These are phyloP conservation scores for Pica pica DNA, from an alignment of 2,113 vertebrate genomes.

Conservation along the genomic window DNA sequence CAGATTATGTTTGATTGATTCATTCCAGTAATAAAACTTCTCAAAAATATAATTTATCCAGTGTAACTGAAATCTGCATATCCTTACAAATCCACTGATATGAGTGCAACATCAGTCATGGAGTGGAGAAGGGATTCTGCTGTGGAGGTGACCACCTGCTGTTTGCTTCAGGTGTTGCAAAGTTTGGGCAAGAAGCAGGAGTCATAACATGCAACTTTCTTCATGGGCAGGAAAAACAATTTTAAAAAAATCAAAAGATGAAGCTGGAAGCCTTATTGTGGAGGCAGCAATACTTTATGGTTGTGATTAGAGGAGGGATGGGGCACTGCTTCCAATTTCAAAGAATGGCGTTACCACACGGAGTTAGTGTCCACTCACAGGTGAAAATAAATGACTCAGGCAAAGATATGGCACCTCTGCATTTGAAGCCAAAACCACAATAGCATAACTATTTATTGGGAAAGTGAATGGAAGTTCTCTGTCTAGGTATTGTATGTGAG, in stretches of 20 bases:
- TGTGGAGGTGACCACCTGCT: neutral
- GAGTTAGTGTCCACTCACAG: neutral
- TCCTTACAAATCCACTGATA: neutral
- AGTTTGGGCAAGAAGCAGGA: neutral
- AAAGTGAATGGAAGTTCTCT: neutral
- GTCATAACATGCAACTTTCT: neutral
- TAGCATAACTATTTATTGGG: neutral
- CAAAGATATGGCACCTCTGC: neutral
- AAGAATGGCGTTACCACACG: fast-evolving
- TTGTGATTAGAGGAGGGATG: neutral
- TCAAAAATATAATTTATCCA: neutral
- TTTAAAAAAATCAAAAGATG: neutral
- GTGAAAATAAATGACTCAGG: neutral
- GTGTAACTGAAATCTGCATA: neutral
- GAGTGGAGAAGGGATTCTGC: neutral
- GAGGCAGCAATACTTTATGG: neutral
- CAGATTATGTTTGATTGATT: neutral
- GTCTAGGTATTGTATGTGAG: neutral
- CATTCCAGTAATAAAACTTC: neutral
- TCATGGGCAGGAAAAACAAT: neutral
- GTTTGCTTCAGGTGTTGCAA: neutral
- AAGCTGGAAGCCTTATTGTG: neutral
- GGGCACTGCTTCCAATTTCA: neutral
- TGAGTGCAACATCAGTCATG: neutral
- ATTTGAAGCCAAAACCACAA: neutral